Conservation (phyloP, 2,888 invertebrate genomes). For the Leucophora obtusa region DNA sequence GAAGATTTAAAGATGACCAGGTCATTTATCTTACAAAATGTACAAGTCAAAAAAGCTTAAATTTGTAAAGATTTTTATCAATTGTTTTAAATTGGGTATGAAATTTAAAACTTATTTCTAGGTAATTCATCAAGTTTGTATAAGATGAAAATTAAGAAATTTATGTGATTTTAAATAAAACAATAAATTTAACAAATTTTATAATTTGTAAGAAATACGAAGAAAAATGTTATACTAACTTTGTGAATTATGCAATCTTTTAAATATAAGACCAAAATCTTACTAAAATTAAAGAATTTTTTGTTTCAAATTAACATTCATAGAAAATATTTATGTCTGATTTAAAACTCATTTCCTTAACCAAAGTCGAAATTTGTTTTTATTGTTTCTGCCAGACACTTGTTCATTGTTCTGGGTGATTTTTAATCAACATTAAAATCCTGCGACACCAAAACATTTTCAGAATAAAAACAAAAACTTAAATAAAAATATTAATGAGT, state of each 20-base stretch:
- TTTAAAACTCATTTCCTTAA: slow-evolving; percentile 23
- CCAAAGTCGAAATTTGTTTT: slow-evolving; percentile 49
- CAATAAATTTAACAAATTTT: too few relatives aligned
- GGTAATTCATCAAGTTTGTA: slow-evolving; percentile 56
- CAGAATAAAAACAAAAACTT: slow-evolving; percentile 40
- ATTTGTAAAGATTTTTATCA: slow-evolving; percentile 57
- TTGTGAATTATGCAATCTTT: too few relatives aligned
- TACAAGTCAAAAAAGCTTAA: slow-evolving; percentile 46
- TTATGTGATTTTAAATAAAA: slow-evolving; percentile 15
- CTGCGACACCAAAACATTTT: slow-evolving; percentile 55
- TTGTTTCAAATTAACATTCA: not conserved
- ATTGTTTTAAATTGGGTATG: slow-evolving; percentile 47
- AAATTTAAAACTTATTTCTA: slow-evolving; percentile 56
- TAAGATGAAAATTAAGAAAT: slow-evolving; percentile 14
- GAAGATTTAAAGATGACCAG: slow-evolving; percentile 48
- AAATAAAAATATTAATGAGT: slow-evolving; percentile 73
- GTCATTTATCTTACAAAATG: slow-evolving; percentile 50
- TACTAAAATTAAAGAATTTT: not conserved
- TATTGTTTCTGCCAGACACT: slow-evolving; percentile 41
- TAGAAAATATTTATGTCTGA: not conserved
- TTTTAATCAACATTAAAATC: slow-evolving; percentile 63
- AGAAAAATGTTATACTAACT: too few relatives aligned
- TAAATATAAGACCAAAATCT: too few relatives aligned
- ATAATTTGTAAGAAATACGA: too few relatives aligned
- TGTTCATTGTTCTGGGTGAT: slow-evolving; percentile 58